A percentile compares a stretch with the other conserved stretches of the same genome.
These are phyloP conservation scores for Furcifer pardalis DNA, from an alignment of 2,797 vertebrate species.

Conservation along the genomic window DNA sequence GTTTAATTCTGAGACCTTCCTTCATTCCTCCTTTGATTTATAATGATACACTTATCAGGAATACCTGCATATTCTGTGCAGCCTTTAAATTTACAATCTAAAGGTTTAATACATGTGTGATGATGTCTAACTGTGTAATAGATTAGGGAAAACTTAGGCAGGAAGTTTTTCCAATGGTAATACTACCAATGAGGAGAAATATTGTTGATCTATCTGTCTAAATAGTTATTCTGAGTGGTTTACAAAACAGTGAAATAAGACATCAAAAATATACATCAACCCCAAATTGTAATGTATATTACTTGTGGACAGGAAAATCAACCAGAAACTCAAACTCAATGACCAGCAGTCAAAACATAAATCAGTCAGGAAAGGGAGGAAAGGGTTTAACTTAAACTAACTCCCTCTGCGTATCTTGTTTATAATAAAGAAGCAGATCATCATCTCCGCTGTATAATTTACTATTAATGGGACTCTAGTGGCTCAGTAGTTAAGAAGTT, in stretches of 20 bases:
- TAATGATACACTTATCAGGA: neutral
- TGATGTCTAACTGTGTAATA: neutral
- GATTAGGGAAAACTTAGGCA: neutral
- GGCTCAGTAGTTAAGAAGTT: too few species aligned
- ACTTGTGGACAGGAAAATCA: too few species aligned
- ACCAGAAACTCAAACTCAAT: too few species aligned
- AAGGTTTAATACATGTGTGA: neutral
- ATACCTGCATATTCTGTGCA: neutral
- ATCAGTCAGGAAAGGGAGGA: too few species aligned
- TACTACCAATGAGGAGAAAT: neutral
- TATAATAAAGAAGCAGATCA: neutral
- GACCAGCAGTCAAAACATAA: too few species aligned
- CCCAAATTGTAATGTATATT: too few species aligned
- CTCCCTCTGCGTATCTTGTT: neutral
- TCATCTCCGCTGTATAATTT: neutral
- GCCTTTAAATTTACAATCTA: neutral
- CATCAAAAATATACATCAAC: too few species aligned
- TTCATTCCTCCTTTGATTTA: neutral
- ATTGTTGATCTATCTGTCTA: neutral
- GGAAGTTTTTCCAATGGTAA: neutral
- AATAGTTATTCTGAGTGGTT: too few species aligned
- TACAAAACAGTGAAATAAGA: too few species aligned
- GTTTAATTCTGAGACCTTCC: neutral
- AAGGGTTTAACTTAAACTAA: too few species aligned
- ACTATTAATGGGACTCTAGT: too few species aligned